These are phyloP conservation scores for Orius laevigatus DNA, from an alignment of 1,140 invertebrate species.

Conservation along the genomic window DNA sequence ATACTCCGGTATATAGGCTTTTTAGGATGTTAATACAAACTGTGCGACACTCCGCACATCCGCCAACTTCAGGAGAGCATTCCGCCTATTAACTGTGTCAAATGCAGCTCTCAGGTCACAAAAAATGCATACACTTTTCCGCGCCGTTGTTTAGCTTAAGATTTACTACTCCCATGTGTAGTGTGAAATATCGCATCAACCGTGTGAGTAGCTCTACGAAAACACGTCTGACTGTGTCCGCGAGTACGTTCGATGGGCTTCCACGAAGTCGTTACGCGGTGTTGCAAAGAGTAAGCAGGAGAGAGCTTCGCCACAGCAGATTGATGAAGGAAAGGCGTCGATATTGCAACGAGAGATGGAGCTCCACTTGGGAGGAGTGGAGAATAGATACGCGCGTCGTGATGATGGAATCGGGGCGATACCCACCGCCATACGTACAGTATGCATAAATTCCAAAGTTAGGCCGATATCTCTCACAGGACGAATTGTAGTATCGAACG, in stretches of 20 bases:
- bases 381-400: constrained; percentile 4
- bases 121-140: constrained; percentile 10
- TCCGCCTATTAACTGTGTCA: constrained; percentile 3
- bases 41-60: background rate
- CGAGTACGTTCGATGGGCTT: constrained; percentile 15
- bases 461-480: background rate
- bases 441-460: background rate
- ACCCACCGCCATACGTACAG: background rate
- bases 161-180: constrained; percentile 5
- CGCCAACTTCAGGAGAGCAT: background rate
- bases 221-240: constrained; percentile 20
- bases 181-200: constrained; percentile 20
- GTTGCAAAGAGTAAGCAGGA: constrained; percentile 16
- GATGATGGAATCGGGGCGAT: background rate
- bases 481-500: constrained; percentile 9
- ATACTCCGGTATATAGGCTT: constrained; percentile 7
- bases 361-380: constrained; percentile 17
- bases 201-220: constrained; percentile 17
- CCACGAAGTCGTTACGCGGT: constrained; percentile 17
- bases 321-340: constrained; percentile 21
- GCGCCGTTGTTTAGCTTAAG: background rate
- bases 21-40: constrained; percentile 6
- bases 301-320: constrained; percentile 19
- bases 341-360: constrained; percentile 18
- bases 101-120: constrained; percentile 8